phyloP scores from a whole-genome alignment of 2,888 invertebrate species.

The Calameuta idolon region DNA sequence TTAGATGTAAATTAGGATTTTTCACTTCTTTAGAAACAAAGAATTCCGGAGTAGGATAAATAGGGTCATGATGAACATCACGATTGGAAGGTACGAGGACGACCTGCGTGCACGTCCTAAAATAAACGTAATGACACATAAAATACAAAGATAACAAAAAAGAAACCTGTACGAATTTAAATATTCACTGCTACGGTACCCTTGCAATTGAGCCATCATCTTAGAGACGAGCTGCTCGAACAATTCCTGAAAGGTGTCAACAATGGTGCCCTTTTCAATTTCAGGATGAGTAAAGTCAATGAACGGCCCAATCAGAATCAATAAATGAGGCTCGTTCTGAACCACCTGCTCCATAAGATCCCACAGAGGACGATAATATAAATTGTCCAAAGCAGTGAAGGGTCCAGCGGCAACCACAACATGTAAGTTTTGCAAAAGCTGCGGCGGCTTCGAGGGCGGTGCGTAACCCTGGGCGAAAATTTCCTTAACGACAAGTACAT shows the following conservation, averaged over 20 bases:
- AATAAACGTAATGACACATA: constrained; percentile 44
- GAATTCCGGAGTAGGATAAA: constrained; percentile 88
- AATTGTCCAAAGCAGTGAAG: constrained; percentile 81
- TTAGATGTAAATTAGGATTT: constrained; percentile 74
- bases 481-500: constrained; percentile 76
- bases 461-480: constrained; percentile 72
- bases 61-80: constrained; percentile 82
- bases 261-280: constrained; percentile 73
- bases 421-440: constrained; percentile 64
- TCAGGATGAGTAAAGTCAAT: constrained; percentile 78
- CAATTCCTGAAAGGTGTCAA: constrained; percentile 78
- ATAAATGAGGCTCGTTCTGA: constrained; percentile 80
- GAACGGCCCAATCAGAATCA: constrained; percentile 88
- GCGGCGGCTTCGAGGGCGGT: constrained; percentile 64
- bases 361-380: constrained; percentile 84
- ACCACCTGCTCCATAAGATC: constrained; percentile 79
- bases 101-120: constrained; percentile 76
- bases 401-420: constrained; percentile 87
- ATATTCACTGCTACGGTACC: constrained; percentile 64
- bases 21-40: constrained; percentile 67
- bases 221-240: constrained; percentile 80
- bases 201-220: constrained; percentile 74
- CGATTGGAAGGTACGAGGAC: constrained; percentile 81
- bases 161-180: constrained; percentile 1
- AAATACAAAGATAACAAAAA: neutral